Evolutionary conservation across 2,888 invertebrate species (phyloP), one percentile per base, ranked within the genome.

Genomic region (Scaptomyza polygonia): DNA sequence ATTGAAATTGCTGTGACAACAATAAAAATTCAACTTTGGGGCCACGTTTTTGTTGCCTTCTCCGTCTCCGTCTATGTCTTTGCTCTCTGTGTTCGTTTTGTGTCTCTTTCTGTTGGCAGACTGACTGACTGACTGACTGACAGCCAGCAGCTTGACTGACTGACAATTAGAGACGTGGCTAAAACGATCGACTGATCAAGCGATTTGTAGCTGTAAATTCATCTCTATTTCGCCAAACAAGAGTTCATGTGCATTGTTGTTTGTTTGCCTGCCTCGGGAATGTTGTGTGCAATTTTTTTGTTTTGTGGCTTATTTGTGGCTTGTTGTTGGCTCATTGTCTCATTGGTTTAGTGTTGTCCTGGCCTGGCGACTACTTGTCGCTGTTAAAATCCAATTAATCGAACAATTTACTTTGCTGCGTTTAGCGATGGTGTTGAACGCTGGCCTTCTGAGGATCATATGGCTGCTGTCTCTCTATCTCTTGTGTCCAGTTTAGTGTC

Each of bases 1-100:
- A 89, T 89, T 89, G 89, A 90, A 90, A 89, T 89, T 90, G 90
- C 89, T 89, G 90, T 89, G 90, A 89, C 89, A 89, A 89, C 90
- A 89, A 90, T 90, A 89, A 89, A 89, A 89, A 88, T 89, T 83
- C 89, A 89, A 79, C 79, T 89, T 89, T 86, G 87, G 73, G 68
- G 68, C 78, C 72, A 72, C 76, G 32, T 77, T 79, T 73, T 84
- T 84, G 71, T 58, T 64, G 59, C 47, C 49, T 52, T 16, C n/a
- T 8, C 14, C 6, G n/a, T 14, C 34, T 14, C 32, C 12, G 30
- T 32, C 30, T 4, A n/a, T n/a, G 30, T 32, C 11, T 32, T 11
- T 4, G 30, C 30, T 30, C n/a, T n/a, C n/a, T 30, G 1, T n/a
- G 32, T 3, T 48, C 18, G 32, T 43, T 44, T 68, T 44, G 52